Percentiles rank a stretch among this genome's conserved stretches.
phyloP scores from a whole-genome alignment of 1,140 invertebrate genomes.

The Palaemon carinicauda region DNA sequence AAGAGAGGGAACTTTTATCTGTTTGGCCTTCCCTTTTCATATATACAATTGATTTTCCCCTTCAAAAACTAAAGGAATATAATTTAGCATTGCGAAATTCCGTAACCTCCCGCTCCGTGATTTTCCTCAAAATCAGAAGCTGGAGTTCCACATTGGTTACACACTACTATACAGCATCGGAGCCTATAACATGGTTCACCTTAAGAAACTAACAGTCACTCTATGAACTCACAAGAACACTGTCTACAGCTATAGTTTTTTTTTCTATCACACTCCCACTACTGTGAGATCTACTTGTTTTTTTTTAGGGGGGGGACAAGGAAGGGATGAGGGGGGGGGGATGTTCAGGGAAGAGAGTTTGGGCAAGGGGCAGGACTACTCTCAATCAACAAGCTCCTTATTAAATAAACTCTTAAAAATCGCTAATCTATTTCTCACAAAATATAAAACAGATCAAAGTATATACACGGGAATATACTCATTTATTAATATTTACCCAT shows the following conservation, averaged over 20 bases:
- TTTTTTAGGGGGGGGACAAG: no score
- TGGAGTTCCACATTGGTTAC: background rate
- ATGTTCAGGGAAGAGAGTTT: no score
- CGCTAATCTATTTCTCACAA: background rate
- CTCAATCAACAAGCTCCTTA: slow-evolving; percentile 2
- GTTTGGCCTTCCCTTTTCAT: no score
- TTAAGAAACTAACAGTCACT: background rate
- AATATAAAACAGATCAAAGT: slow-evolving; percentile 10
- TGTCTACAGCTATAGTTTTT: background rate
- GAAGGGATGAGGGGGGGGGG: no score
- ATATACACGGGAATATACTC: slow-evolving; percentile 6
- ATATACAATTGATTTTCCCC: no score
- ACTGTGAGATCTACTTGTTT: no score
- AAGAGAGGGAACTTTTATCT: no score
- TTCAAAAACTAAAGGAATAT: no score
- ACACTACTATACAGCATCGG: background rate
- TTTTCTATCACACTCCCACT: background rate
- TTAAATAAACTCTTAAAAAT: slow-evolving; percentile 10
- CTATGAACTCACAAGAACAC: background rate
- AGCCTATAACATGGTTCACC: background rate
- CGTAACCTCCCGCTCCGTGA: background rate
- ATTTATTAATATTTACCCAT: background rate
- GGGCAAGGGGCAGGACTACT: no score
- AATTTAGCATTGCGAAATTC: no score
- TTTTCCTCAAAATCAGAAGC: background rate